Base-by-base conservation (phyloP, 2,888 invertebrate species). In the Julus scanicus region DNA sequence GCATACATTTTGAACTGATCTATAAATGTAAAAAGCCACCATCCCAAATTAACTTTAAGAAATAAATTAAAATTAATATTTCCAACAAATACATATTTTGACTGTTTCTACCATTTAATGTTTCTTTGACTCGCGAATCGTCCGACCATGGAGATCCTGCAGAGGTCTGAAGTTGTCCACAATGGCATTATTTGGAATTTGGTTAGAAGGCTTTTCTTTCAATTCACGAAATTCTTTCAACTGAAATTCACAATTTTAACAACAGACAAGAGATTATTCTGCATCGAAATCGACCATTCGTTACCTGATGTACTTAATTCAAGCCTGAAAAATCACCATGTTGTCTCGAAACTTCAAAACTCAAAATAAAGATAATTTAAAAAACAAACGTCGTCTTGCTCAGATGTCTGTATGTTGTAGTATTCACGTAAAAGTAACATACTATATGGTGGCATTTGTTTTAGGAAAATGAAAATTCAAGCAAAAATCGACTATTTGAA, bases 151-250 rank as follows among this genome's bases (percentile, higher is more conserved):
- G 17, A 87, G 63, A 6, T 63, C n/a, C 44, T 87, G 87, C 53
- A 17, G 29, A 4, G 87, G 80, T 44, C 87, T 17, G 40, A 40
- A 87, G n/a, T 87, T 87, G 40, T 87, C 71, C 39, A 63, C 57
- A 80, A 13, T 8, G 13, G 80, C 80, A 37, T 80, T 37, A 20
- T 37, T 80, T 11, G 80, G 80, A 80, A 37, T 37, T 37, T 20
- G 29, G 11, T 9, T 11, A 3, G 13, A 37, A 37, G 37, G 37
- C 13, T 80, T 80, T 80, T 37, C 80, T 13, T 13, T 29, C 80
- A 80, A 37, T 5, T 80, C 37, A 37, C 80, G 80, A 80, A 80
- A 80, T 80, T 80, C 13, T 29, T 80, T 80, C 37, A 80, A 37
- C 80, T 80, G 37, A 80, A 80, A 80, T 80, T 80, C 29, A 9